Evolutionary conservation across 2,113 vertebrate species (phyloP).

Genomic region (Sebastes fasciatus): DNA sequence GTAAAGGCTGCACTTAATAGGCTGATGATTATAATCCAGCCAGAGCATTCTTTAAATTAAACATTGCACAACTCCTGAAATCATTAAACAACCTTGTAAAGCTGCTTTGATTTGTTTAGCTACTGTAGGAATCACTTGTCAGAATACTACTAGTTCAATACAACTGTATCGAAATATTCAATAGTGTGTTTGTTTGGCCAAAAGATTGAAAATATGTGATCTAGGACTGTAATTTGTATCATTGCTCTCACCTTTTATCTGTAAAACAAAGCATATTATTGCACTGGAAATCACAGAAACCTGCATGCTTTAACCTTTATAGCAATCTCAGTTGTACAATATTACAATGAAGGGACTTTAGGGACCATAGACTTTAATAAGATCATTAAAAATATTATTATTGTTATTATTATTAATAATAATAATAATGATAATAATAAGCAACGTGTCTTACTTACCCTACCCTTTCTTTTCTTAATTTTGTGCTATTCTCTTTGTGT

Average conservation of each 20-base stretch:
- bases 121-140: neutral
- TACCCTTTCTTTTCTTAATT: neutral
- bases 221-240: neutral
- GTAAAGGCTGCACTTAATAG: neutral
- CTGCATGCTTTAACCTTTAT: neutral
- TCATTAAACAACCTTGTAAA: neutral
- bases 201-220: neutral
- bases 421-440: too few relatives aligned
- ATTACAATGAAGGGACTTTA: neutral
- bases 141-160: neutral
- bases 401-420: too few relatives aligned
- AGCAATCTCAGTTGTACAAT: neutral
- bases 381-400: neutral
- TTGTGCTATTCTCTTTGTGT: neutral
- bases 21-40: neutral
- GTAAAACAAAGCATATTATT: neutral
- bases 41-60: neutral
- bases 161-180: neutral
- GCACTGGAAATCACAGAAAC: neutral
- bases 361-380: neutral
- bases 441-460: neutral
- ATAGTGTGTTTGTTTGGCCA: neutral
- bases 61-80: too few relatives aligned
- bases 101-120: neutral
- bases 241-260: neutral